Conservation (phyloP, 2,797 vertebrate genomes). For the Trematomus bernacchii region DNA sequence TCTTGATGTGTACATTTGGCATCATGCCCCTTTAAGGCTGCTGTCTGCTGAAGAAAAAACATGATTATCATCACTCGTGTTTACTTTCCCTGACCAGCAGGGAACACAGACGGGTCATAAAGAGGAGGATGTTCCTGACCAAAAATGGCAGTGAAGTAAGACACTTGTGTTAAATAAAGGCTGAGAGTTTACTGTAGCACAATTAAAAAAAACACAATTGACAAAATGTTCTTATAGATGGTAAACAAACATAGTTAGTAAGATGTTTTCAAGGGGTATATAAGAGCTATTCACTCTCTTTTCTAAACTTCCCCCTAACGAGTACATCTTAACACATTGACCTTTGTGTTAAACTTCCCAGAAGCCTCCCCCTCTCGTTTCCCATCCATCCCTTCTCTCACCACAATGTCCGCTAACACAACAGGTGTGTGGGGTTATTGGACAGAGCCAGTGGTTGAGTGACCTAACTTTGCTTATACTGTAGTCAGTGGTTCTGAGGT, state of each 20-base stretch:
- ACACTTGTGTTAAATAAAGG: slow-evolving; percentile 33
- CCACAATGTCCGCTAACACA: slow-evolving; percentile 66
- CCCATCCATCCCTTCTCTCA: slow-evolving; percentile 56
- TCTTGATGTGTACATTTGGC: neutral
- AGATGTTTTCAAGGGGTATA: neutral
- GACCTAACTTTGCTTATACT: slow-evolving; percentile 66
- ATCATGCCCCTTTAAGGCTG: slow-evolving; percentile 39
- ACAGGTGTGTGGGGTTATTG: slow-evolving; percentile 80
- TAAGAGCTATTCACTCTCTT: neutral
- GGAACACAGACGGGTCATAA: slow-evolving; percentile 41
- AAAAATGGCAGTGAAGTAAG: slow-evolving; percentile 80
- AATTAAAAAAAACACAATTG: slow-evolving; percentile 7
- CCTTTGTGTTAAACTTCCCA: slow-evolving; percentile 1
- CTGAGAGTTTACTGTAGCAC: slow-evolving; percentile 10
- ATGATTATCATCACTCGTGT: slow-evolving; percentile 61
- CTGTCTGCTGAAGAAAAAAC: slow-evolving; percentile 39
- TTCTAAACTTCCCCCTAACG: neutral
- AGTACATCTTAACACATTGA: neutral
- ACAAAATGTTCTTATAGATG: neutral
- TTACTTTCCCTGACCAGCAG: slow-evolving; percentile 65
- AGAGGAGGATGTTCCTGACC: slow-evolving; percentile 77
- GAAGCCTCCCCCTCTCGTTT: slow-evolving; percentile 4
- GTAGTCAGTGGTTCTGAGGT: slow-evolving; percentile 57
- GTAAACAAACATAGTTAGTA: neutral
- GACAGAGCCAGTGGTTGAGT: slow-evolving; percentile 54